phyloP scores from a whole-genome alignment of 1,140 invertebrate genomes.

The Zaprionus ghesquierei region DNA sequence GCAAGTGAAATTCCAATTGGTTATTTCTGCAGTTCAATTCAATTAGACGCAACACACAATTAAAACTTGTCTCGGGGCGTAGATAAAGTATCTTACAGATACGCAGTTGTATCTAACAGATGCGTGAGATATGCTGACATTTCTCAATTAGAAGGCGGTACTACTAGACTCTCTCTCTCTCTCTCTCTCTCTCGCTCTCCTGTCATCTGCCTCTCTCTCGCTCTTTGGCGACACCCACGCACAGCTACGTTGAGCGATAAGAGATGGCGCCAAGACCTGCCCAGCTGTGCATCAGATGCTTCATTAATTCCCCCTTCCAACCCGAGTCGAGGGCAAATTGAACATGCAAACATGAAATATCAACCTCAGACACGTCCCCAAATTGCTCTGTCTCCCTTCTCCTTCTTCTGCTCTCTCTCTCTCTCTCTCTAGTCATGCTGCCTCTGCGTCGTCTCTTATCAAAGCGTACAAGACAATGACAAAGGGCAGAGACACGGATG shows the following conservation, averaged over 20 bases:
- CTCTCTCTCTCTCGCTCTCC: neutral
- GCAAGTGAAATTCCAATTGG: neutral
- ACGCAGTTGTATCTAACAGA: constrained; percentile 36
- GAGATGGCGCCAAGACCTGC: constrained; percentile 12
- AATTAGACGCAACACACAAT: constrained; percentile 68
- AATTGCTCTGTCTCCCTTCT: constrained; percentile 60
- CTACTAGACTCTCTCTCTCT: constrained; percentile 1
- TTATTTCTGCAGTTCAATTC: constrained; percentile 54
- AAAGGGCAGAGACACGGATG: constrained; percentile 68
- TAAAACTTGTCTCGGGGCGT: constrained; percentile 48
- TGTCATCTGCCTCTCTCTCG: neutral
- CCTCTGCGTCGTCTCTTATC: constrained; percentile 49
- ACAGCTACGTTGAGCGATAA: neutral
- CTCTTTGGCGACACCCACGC: neutral
- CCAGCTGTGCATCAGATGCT: constrained; percentile 24
- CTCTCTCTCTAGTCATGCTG: constrained; percentile 13
- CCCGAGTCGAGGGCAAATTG: constrained; percentile 19
- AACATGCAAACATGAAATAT: constrained; percentile 71
- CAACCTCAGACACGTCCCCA: constrained; percentile 56
- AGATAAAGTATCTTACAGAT: constrained; percentile 56
- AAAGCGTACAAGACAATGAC: constrained; percentile 76
- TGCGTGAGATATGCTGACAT: constrained; percentile 20
- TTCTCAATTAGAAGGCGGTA: constrained; percentile 43
- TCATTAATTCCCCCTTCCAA: constrained; percentile 38
- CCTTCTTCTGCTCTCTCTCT: constrained; percentile 1